Percentiles rank a stretch among this genome's conserved stretches.
Conservation (phyloP, 2,113 vertebrate species). For the Cyprinodon brontotheroides region DNA sequence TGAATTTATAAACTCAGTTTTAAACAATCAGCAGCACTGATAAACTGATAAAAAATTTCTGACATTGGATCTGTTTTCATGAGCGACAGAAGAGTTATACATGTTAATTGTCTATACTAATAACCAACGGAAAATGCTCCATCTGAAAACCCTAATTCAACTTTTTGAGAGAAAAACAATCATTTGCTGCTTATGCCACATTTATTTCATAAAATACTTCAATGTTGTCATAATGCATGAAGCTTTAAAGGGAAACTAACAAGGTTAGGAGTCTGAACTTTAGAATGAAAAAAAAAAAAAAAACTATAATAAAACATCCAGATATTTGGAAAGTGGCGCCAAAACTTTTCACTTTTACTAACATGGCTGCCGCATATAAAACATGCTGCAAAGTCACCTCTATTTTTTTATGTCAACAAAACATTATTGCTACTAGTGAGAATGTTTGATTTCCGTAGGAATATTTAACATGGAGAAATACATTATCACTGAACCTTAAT, state of each 20-base stretch:
- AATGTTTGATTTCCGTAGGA: too few species aligned
- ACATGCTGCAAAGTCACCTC: too few species aligned
- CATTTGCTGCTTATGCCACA: neutral
- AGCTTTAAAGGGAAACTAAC: neutral
- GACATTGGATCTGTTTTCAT: neutral
- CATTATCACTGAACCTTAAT: too few species aligned
- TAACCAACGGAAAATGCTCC: neutral
- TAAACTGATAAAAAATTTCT: too few species aligned
- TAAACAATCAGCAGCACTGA: neutral
- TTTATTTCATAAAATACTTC: neutral
- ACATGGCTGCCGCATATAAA: too few species aligned
- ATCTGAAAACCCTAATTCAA: too few species aligned
- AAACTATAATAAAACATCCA: too few species aligned
- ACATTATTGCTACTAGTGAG: too few species aligned
- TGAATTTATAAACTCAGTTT: neutral
- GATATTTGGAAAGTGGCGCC: too few species aligned
- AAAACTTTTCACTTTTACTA: neutral
- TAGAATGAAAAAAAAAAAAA: neutral
- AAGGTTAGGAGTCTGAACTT: neutral
- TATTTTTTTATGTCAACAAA: too few species aligned
- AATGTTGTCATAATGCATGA: neutral
- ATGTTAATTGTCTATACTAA: neutral
- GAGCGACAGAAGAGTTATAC: neutral
- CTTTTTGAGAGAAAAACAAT: too few species aligned
- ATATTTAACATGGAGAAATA: too few species aligned